A percentile compares a stretch with the other conserved stretches of the same genome.
phyloP scores from a whole-genome alignment of 2,888 invertebrate genomes.

The Cataglyphis cursor region DNA sequence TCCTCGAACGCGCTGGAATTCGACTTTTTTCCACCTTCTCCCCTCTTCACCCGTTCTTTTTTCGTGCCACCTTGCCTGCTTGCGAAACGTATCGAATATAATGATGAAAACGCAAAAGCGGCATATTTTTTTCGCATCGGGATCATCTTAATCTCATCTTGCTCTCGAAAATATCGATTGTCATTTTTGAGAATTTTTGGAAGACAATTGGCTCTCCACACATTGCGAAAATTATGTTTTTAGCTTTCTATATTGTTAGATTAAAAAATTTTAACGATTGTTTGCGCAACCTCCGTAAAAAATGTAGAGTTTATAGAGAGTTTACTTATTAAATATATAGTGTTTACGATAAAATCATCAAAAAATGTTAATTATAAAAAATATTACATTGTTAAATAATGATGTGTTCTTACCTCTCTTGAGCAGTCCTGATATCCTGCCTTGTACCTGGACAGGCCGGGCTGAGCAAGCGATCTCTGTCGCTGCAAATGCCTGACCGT shows the following conservation, averaged over 20 bases:
- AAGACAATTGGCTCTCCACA: neutral
- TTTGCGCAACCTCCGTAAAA: neutral
- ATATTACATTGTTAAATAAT: neutral
- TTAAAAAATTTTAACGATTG: neutral
- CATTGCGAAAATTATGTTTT: neutral
- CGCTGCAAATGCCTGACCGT: conserved; percentile 94
- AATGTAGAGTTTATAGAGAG: neutral
- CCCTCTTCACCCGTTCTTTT: neutral
- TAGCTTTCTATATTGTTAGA: neutral
- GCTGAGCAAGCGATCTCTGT: conserved; percentile 90
- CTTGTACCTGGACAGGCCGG: conserved; percentile 89
- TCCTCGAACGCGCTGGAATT: conserved; percentile 61
- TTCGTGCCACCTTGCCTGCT: conserved; percentile 37
- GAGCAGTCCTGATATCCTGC: conserved; percentile 91
- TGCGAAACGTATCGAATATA: conserved; percentile 30
- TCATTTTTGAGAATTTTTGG: neutral
- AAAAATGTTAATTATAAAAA: neutral
- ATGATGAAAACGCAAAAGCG: conserved; percentile 28
- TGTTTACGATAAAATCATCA: neutral
- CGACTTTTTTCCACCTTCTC: conserved; percentile 54
- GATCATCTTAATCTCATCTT: conserved; percentile 20
- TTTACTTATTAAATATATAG: neutral
- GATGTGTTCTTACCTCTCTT: conserved; percentile 88
- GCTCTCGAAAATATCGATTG: neutral
- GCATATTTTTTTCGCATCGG: conserved; percentile 15